Conservation (phyloP, 2,113 vertebrate genomes). For the Callithrix jacchus region DNA sequence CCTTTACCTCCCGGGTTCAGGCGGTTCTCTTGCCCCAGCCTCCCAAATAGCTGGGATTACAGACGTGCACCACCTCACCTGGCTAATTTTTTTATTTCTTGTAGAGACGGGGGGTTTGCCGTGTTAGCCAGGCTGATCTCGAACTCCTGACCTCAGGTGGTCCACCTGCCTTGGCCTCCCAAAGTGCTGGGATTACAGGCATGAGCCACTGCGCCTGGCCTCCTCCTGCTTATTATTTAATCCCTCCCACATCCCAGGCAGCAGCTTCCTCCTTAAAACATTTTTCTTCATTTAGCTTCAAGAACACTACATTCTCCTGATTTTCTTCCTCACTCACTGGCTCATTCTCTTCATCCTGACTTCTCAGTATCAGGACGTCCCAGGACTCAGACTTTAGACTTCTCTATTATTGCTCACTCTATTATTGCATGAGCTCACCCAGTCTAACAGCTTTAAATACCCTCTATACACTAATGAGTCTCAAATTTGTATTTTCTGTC, state of each 20-base stretch:
- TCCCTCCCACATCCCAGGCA: neutral
- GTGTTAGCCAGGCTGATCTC: no score
- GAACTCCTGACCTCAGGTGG: no score
- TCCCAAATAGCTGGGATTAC: no score
- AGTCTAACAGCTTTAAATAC: neutral
- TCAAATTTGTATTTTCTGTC: neutral
- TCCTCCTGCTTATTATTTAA: neutral
- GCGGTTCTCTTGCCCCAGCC: no score
- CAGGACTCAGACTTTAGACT: neutral
- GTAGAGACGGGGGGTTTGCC: no score
- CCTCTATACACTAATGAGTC: neutral
- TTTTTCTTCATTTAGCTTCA: conserved; percentile 27
- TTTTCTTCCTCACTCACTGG: neutral
- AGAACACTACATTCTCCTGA: neutral
- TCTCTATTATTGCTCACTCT: neutral
- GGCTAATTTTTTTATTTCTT: no score
- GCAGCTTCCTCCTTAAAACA: neutral
- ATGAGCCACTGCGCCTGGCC: no score
- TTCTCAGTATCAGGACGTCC: neutral
- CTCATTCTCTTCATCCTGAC: neutral
- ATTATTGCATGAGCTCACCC: neutral
- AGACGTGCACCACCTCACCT: no score
- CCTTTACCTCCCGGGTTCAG: no score
- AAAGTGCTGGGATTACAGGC: no score
- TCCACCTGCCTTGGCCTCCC: no score